Base-by-base conservation (phyloP, 1,140 invertebrate species). In the Papilio helenus region DNA sequence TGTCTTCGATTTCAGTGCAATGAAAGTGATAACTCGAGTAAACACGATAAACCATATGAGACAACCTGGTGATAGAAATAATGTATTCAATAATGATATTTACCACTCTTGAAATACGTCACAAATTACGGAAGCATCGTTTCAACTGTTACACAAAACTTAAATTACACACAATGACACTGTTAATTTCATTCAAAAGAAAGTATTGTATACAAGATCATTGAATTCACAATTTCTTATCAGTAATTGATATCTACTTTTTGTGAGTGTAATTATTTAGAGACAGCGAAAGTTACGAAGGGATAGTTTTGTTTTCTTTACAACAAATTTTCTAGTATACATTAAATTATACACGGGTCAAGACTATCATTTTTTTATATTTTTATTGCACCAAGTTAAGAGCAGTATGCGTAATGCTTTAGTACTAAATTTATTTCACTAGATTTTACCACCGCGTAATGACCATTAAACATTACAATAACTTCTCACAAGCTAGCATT, bases 161-260 rank as follows among this genome's bases (percentile, higher is more conserved):
- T 14, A 55, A 55, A 76, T 76, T 76, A 76, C 73, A 34, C 23
- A 76, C 18, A 29, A 55, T 55, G 73, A 55, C 20, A 76, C 73
- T 55, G 51, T 76, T 76, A 49, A 49, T 74, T 51, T 74, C 72
- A 23, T 26, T 39, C 39, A 12, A 39, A 46, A 61, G 76, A 78
- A 81, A 73, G 76, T 61, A 74, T 9, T 79, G 44, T 20, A 49
- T 74, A 58, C 55, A 72, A 74, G 68, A 79, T 74, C 71, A 79
- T 79, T 79, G 71, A 79, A 81, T 79, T 79, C 76, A 79, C 71
- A 39, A 79, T 76, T 55, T 34, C 39, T 74, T 81, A 79, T 68
- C 77, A 55, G 71, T 81, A 79, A 74, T 81, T 74, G 71, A 81
- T 81, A 71, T 81, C 46, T 68, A 79, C 58, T 79, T 61, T 78